These are phyloP conservation scores for Lagocephalus sceleratus DNA, from an alignment of 2,797 vertebrate species.

Conservation along the genomic window DNA sequence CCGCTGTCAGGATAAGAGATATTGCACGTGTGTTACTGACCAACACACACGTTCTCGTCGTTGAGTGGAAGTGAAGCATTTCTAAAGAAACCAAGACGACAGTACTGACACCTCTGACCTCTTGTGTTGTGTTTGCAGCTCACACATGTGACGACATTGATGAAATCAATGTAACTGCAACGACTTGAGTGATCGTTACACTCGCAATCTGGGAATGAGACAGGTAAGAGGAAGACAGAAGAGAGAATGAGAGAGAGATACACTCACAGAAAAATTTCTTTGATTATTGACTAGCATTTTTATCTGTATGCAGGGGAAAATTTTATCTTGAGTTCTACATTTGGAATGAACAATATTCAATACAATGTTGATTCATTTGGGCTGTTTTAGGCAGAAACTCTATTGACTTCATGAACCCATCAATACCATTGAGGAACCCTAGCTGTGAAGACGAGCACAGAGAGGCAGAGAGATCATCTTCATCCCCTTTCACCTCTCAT, in stretches of 20 bases:
- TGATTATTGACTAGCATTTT: no score
- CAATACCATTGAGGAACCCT: not conserved
- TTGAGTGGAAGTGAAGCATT: conserved; percentile 85
- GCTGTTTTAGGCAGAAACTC: no score
- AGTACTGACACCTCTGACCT: conserved; percentile 94
- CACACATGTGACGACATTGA: conserved; percentile 94
- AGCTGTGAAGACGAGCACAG: not conserved
- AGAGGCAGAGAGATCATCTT: not conserved
- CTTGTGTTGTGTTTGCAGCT: conserved; percentile 99
- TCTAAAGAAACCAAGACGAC: conserved; percentile 92
- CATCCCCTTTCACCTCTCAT: not conserved
- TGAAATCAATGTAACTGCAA: conserved; percentile 98
- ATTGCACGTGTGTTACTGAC: conserved; percentile 35
- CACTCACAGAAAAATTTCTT: not conserved
- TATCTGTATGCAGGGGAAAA: no score
- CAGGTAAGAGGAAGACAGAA: conserved; percentile 29
- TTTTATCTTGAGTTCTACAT: no score
- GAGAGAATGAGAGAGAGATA: not conserved
- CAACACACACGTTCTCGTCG: conserved; percentile 81
- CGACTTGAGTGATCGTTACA: conserved; percentile 97
- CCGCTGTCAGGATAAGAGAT: not conserved
- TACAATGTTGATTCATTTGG: no score
- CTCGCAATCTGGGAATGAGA: conserved; percentile 89
- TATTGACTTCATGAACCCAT: no score
- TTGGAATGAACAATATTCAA: no score